Conservation (phyloP, 2,113 vertebrate genomes). For the Naja naja region DNA sequence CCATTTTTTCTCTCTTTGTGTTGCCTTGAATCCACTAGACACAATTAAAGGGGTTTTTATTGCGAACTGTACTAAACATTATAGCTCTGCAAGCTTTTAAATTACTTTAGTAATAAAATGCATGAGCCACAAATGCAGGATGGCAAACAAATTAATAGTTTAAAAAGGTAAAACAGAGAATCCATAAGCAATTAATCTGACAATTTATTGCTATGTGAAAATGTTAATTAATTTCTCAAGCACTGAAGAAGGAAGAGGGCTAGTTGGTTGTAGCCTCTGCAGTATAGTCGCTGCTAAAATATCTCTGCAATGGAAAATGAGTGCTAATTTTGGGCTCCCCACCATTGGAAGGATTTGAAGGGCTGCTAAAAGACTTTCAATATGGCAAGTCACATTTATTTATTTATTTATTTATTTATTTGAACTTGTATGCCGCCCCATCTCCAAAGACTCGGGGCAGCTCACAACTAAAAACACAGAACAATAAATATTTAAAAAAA, state of each 20-base stretch:
- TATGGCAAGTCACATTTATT: background rate
- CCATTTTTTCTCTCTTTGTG: background rate
- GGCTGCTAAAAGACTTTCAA: background rate
- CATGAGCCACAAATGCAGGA: background rate
- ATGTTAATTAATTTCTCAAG: background rate
- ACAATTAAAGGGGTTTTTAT: background rate
- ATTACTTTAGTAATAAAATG: constrained; percentile 1
- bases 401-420: too few species aligned
- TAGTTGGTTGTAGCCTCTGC: background rate
- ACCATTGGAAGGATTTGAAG: background rate
- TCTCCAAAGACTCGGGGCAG: too few species aligned
- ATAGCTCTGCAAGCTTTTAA: constrained; percentile 1
- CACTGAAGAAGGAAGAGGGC: background rate
- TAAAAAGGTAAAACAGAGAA: background rate
- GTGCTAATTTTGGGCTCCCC: background rate
- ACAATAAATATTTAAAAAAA: too few species aligned
- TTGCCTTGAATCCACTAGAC: background rate
- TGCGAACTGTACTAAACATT: background rate
- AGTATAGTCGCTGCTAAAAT: background rate
- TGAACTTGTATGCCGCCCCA: too few species aligned
- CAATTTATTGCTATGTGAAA: constrained; percentile 13
- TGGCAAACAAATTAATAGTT: constrained; percentile 11
- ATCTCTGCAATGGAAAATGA: background rate
- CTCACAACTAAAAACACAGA: too few species aligned
- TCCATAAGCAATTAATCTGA: constrained; percentile 5